Conservation (phyloP, 1,140 invertebrate genomes). For the Octopus sinensis region DNA sequence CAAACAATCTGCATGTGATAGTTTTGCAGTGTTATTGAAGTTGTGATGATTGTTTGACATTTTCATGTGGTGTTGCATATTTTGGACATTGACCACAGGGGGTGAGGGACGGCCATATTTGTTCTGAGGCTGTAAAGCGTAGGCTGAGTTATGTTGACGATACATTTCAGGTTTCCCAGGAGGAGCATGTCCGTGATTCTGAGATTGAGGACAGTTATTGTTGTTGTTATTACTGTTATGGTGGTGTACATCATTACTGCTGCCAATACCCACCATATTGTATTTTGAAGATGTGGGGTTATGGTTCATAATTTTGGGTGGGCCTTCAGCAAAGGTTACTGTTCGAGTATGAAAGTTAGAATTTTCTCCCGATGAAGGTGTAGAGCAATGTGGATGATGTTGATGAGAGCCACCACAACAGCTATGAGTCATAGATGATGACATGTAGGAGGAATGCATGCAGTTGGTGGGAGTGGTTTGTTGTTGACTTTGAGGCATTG, state of each 20-base stretch:
- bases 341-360: neutral
- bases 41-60: neutral
- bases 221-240: neutral
- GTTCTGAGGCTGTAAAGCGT: conserved; percentile 16
- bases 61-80: conserved; percentile 37
- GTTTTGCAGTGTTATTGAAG: conserved; percentile 9
- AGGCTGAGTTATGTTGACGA: conserved; percentile 15
- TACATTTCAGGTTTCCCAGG: neutral
- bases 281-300: neutral
- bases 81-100: conserved; percentile 49
- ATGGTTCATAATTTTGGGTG: neutral
- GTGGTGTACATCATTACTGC: too few relatives aligned
- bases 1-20: conserved; percentile 4
- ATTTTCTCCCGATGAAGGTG: neutral
- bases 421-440: neutral
- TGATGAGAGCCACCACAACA: conserved; percentile 6
- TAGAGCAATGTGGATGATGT: neutral
- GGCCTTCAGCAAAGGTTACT: neutral
- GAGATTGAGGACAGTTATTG: neutral
- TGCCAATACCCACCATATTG: too few relatives aligned
- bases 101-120: conserved; percentile 41
- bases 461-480: neutral
- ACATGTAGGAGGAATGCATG: neutral
- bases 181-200: neutral
- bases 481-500: neutral